Percentiles rank a stretch among this genome's conserved stretches.
Conservation (phyloP, 1,140 invertebrate species). For the Saccostrea cuccullata region DNA sequence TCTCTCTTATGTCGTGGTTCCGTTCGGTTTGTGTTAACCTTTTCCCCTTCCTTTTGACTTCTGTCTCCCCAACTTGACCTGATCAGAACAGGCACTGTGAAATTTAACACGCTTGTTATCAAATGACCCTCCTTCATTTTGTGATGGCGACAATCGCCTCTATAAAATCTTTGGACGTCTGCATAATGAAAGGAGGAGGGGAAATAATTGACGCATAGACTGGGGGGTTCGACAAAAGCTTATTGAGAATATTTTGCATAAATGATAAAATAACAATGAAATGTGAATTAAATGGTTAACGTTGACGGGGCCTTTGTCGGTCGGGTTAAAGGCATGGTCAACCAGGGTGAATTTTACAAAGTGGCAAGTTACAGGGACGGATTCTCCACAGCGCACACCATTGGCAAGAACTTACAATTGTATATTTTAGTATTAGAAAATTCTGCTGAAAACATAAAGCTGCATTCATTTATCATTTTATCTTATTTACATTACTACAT, state of each 20-base stretch:
- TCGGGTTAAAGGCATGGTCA: not conserved
- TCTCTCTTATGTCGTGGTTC: not conserved
- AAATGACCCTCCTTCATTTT: not conserved
- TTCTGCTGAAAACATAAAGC: no score
- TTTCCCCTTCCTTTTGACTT: not conserved
- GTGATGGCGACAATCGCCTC: conserved; percentile 25
- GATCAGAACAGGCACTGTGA: not conserved
- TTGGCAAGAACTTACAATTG: no score
- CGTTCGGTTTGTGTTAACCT: not conserved
- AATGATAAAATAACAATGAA: conserved; percentile 32
- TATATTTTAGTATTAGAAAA: no score
- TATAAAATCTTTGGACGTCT: conserved; percentile 6
- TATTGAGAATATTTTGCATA: not conserved
- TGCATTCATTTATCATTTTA: no score
- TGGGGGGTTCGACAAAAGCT: not conserved
- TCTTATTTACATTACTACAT: no score
- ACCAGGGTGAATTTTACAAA: not conserved
- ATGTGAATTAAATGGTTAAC: not conserved
- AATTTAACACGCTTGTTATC: not conserved
- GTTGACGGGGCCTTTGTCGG: not conserved
- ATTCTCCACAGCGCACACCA: no score
- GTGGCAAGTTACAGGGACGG: no score
- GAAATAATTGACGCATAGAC: not conserved
- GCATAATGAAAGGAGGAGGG: not conserved
- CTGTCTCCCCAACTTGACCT: not conserved